Evolutionary conservation across 2,888 invertebrate species (phyloP).

Genomic region (Cenopis cana): DNA sequence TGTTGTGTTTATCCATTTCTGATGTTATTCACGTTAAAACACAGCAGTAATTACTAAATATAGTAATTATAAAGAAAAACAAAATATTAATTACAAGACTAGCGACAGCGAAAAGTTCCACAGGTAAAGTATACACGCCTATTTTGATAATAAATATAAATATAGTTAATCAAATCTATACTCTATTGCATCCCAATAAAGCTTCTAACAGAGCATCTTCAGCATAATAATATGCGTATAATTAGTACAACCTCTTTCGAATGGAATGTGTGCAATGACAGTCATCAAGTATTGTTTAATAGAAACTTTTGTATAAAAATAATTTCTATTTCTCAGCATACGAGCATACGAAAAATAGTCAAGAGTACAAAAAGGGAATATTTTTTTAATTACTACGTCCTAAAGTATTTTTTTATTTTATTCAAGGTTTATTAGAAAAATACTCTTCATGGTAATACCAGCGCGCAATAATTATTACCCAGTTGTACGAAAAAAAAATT

Average conservation of each 20-base stretch:
- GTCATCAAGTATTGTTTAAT: no score
- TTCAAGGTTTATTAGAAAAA: background rate
- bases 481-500: background rate
- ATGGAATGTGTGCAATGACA: background rate
- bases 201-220: background rate
- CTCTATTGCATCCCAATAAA: rapidly evolving
- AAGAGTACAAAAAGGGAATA: no score
- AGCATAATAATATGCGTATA: background rate
- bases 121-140: constrained; percentile 7
- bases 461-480: constrained; percentile 1
- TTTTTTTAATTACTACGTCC: no score
- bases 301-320: no score
- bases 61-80: background rate
- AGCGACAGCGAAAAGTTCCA: background rate
- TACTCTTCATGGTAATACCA: constrained; percentile 5
- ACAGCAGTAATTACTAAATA: background rate
- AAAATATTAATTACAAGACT: constrained; percentile 11
- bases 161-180: background rate
- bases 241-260: background rate
- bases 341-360: no score
- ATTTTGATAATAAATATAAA: constrained; percentile 2
- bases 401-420: no score
- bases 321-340: no score
- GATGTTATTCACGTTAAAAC: constrained; percentile 4
- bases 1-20: constrained; percentile 87